phyloP scores from a whole-genome alignment of 2,888 invertebrate genomes.

The Drosophila atripex region DNA sequence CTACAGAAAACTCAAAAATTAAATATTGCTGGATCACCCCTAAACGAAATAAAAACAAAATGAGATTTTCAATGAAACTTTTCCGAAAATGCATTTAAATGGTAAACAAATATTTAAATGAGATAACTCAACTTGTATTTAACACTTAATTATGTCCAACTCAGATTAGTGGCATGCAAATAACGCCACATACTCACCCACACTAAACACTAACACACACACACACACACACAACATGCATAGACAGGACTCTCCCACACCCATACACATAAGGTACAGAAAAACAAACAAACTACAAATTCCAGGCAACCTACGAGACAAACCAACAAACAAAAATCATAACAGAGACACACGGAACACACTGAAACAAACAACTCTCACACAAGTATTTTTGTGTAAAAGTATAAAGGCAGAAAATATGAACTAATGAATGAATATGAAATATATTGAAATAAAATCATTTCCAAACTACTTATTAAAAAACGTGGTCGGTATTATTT shows the following conservation, averaged over 20 bases:
- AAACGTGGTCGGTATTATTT: constrained; percentile 4
- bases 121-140: constrained; percentile 67
- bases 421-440: constrained; percentile 75
- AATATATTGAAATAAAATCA: constrained; percentile 77
- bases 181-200: constrained; percentile 9
- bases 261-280: not conserved
- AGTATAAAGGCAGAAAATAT: constrained; percentile 62
- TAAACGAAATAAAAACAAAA: constrained; percentile 17
- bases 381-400: constrained; percentile 72
- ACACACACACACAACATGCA: constrained; percentile 16
- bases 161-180: constrained; percentile 42
- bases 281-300: not conserved
- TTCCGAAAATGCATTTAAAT: constrained; percentile 76
- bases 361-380: constrained; percentile 24
- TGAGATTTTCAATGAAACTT: constrained; percentile 51
- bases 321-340: constrained; percentile 8
- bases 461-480: constrained; percentile 68
- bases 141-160: constrained; percentile 64
- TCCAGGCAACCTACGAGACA: constrained; percentile 29
- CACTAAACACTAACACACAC: constrained; percentile 20
- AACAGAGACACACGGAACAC: constrained; percentile 21
- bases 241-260: constrained; percentile 19
- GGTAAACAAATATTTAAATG: constrained; percentile 68
- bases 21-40: constrained; percentile 15
- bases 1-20: constrained; percentile 12